These are phyloP conservation scores for Anthrax anthrax DNA, from an alignment of 2,888 invertebrate genomes.

Conservation along the genomic window DNA sequence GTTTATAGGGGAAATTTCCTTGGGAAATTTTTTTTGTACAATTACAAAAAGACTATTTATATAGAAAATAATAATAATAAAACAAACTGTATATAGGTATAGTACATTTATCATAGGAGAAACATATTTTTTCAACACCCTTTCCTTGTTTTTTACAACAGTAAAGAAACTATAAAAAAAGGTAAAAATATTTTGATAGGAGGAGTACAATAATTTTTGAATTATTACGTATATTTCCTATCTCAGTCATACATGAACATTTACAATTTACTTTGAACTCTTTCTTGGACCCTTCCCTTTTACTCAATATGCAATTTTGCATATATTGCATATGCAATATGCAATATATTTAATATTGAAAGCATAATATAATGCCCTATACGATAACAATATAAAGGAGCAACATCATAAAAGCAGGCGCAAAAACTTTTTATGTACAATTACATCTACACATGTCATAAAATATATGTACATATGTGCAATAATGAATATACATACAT, in stretches of 20 bases:
- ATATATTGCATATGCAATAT: neutral
- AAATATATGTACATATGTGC: too few relatives aligned
- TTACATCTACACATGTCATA: neutral
- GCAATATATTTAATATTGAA: too few relatives aligned
- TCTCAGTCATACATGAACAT: neutral
- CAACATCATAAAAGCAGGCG: neutral
- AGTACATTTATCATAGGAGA: too few relatives aligned
- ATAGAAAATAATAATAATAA: too few relatives aligned
- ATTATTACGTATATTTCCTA: neutral
- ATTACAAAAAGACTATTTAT: too few relatives aligned
- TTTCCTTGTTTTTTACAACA: neutral
- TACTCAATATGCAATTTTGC: neutral
- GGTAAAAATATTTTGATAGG: neutral
- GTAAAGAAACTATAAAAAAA: neutral
- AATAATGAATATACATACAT: too few relatives aligned
- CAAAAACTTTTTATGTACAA: neutral
- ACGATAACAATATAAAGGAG: neutral
- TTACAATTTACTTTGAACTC: conserved; percentile 1
- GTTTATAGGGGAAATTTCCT: too few relatives aligned
- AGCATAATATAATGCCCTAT: too few relatives aligned
- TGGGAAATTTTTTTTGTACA: neutral
- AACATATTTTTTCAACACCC: neutral
- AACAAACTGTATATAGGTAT: too few relatives aligned
- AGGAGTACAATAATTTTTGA: conserved; percentile 5
- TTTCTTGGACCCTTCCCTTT: neutral